These are phyloP conservation scores for Bubo blakistoni DNA, from an alignment of 2,113 vertebrate genomes.

Conservation along the genomic window DNA sequence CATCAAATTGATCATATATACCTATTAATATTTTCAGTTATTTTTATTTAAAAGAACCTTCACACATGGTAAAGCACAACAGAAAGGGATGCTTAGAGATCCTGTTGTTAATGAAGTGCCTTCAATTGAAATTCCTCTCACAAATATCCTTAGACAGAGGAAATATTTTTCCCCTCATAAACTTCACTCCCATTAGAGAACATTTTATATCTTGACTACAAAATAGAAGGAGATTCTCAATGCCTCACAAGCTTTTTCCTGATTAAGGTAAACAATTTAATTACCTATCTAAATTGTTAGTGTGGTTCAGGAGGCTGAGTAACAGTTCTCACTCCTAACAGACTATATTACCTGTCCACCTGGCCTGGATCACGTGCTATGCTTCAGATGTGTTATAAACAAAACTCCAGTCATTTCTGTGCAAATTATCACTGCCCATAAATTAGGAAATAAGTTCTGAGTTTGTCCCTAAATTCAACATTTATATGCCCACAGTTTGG, in stretches of 20 bases:
- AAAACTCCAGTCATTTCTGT: neutral
- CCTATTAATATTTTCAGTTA: neutral
- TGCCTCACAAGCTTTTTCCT: neutral
- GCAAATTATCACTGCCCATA: neutral
- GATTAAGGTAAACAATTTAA: conserved; percentile 33
- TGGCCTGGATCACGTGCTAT: neutral
- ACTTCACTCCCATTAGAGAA: conserved; percentile 13
- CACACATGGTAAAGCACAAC: neutral
- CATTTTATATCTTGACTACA: conserved; percentile 1
- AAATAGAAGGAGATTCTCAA: neutral
- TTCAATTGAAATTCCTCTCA: conserved; percentile 29
- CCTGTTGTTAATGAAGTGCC: neutral
- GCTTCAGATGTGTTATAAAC: neutral
- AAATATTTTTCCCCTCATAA: conserved; percentile 43
- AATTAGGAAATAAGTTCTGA: neutral
- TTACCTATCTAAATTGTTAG: conserved; percentile 11
- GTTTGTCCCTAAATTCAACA: neutral
- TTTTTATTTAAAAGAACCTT: neutral
- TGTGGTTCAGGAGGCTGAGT: neutral
- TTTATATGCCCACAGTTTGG: neutral
- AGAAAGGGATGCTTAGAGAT: neutral
- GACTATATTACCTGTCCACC: neutral
- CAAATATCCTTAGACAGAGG: neutral
- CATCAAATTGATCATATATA: neutral
- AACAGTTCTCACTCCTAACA: neutral